Evolutionary conservation across 1,140 invertebrate species (phyloP).

Genomic region (Ceratina australensis): DNA sequence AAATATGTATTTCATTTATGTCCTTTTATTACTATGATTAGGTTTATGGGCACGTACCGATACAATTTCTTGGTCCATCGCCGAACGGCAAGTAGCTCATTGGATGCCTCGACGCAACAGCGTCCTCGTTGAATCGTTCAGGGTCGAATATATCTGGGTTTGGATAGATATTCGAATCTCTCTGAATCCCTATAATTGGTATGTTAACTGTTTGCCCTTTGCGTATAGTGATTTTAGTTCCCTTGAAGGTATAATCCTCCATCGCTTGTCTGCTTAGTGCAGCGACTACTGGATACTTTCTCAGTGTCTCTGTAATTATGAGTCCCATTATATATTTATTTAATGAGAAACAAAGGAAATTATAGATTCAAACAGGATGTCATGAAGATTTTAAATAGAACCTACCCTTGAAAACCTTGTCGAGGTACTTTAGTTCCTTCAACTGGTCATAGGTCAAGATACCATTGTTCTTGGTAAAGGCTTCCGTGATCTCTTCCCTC

Average conservation of each 20-base stretch:
- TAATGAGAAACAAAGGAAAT: neutral
- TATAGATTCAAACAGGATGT: no score
- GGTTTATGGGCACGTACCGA: slow-evolving; percentile 78
- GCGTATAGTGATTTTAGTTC: slow-evolving; percentile 74
- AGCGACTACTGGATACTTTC: slow-evolving; percentile 81
- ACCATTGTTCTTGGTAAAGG: slow-evolving; percentile 38
- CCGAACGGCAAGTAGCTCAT: slow-evolving; percentile 84
- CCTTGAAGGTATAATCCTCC: slow-evolving; percentile 77
- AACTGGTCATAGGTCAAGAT: slow-evolving; percentile 73
- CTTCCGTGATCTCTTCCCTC: slow-evolving; percentile 63
- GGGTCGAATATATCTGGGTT: slow-evolving; percentile 82
- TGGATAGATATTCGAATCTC: slow-evolving; percentile 58
- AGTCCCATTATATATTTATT: neutral
- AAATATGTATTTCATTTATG: no score
- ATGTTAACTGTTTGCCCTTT: slow-evolving; percentile 76
- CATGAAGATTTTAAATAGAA: neutral
- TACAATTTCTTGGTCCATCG: slow-evolving; percentile 78
- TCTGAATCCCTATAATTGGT: slow-evolving; percentile 80
- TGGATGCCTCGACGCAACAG: slow-evolving; percentile 75
- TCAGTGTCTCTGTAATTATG: slow-evolving; percentile 80
- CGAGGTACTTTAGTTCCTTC: slow-evolving; percentile 75
- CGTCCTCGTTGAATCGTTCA: slow-evolving; percentile 81
- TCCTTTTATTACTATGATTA: neutral
- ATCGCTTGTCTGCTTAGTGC: slow-evolving; percentile 77
- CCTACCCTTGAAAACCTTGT: slow-evolving; percentile 69